Percentiles rank a stretch among this genome's conserved stretches.
Evolutionary conservation across 2,797 vertebrate genomes (phyloP).

Genomic region (Sebastes melanostomus): DNA sequence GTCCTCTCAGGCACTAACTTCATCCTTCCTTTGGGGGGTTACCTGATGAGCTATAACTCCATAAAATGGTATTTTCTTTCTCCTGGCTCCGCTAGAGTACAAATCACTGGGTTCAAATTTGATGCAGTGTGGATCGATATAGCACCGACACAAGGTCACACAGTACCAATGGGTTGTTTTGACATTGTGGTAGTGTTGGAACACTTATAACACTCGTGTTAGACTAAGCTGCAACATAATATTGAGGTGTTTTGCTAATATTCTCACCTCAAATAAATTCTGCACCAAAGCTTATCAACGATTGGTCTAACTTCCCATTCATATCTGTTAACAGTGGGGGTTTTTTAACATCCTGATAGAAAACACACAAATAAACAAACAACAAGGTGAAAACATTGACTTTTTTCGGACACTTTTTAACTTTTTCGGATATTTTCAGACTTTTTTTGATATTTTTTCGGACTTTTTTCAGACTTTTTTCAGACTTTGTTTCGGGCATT

Average conservation of each 20-base stretch:
- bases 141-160: not conserved
- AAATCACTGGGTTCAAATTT: not conserved
- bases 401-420: no score
- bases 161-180: not conserved
- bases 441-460: no score
- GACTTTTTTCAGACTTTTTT: no score
- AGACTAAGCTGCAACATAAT: not conserved
- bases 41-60: not conserved
- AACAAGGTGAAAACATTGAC: not conserved
- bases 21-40: not conserved
- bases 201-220: no score
- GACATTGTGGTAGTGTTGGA: not conserved
- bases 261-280: not conserved
- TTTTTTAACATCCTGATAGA: not conserved
- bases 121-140: not conserved
- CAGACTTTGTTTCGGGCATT: no score
- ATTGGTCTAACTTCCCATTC: not conserved
- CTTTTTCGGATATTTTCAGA: no score
- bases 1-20: not conserved
- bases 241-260: not conserved
- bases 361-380: not conserved
- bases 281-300: not conserved
- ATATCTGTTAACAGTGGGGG: not conserved
- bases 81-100: not conserved
- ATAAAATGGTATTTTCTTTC: not conserved